Base-by-base conservation (phyloP, 2,113 vertebrate species). In the Apeltes quadracus region DNA sequence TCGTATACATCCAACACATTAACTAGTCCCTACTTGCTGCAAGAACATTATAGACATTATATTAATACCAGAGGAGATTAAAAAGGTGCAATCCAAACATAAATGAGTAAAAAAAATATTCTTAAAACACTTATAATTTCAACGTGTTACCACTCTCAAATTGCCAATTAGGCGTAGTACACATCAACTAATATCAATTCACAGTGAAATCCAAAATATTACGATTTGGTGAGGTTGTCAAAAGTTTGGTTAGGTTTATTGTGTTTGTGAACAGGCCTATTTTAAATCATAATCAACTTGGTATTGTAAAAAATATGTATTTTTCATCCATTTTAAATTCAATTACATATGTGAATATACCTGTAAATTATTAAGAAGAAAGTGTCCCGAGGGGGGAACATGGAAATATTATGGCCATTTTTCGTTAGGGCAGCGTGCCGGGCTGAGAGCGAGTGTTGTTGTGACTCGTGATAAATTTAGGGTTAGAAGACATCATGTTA, bases 401-500 rank as follows among this genome's bases (percentile, higher is more conserved):
- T 8, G 20, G 69, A 16, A 61, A 74, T 23, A 73, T 73, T 56
- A 72, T 59, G 14, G 64, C 39, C 54, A 65, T 34, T 43, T 79
- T 74, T 79, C 20, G 13, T 76, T 77, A 62, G 46, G 72, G 70
- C 62, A 48, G 64, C 18, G 56, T 72, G 73, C 69, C 50, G 81
- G 67, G 55, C 81, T 73, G 69, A 84, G 84, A 77, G 69, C 78
- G 66, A 87, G 85, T 87, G 84, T 83, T 85, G 82, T 83, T 44
- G 84, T 89, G 87, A 82, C 85, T 90, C 83, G 73, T 82, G 75
- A 64, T 83, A 87, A 83, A 89, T 90, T 92, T 87, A 89, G 91
- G 87, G 87, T 94, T 85, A 83, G 86, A 91, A 84, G 88, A 85
- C 78, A 90, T 84, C 85, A 84, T 89, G 89, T 92, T 83, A 85